Conservation (phyloP, 1,140 invertebrate species). For the Drosophila insularis region DNA sequence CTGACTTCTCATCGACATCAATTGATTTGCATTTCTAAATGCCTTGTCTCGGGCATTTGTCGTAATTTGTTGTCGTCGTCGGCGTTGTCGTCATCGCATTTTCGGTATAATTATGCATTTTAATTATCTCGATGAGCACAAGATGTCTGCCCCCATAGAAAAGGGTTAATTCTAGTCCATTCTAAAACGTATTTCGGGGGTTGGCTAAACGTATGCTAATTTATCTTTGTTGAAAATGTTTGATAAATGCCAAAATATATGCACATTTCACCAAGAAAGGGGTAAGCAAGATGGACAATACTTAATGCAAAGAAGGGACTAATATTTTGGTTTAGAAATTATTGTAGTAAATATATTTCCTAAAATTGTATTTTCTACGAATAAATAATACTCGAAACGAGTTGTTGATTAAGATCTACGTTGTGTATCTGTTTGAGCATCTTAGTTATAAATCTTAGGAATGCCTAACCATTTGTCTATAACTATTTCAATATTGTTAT, state of each 20-base stretch:
- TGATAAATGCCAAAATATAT: neutral
- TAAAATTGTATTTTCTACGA: no score
- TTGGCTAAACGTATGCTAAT: constrained; percentile 76
- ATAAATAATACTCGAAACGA: no score
- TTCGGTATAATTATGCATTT: constrained; percentile 80
- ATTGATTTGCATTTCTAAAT: constrained; percentile 80
- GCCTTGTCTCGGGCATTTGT: constrained; percentile 69
- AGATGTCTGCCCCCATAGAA: constrained; percentile 32
- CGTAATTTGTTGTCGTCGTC: constrained; percentile 63
- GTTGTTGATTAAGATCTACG: no score
- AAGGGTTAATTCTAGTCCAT: constrained; percentile 63
- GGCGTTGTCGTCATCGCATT: constrained; percentile 71
- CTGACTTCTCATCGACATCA: constrained; percentile 27
- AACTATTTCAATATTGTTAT: no score
- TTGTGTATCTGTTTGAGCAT: no score
- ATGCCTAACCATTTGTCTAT: no score
- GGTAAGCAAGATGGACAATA: neutral
- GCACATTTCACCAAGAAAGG: neutral
- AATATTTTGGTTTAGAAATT: neutral
- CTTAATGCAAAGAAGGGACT: neutral
- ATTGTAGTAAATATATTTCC: no score
- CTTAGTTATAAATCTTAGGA: no score
- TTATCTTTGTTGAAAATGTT: constrained; percentile 53
- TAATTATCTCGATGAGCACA: constrained; percentile 69
- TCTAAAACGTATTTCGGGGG: constrained; percentile 7